Base-by-base conservation (phyloP, 2,113 vertebrate species). In the Columba livia region DNA sequence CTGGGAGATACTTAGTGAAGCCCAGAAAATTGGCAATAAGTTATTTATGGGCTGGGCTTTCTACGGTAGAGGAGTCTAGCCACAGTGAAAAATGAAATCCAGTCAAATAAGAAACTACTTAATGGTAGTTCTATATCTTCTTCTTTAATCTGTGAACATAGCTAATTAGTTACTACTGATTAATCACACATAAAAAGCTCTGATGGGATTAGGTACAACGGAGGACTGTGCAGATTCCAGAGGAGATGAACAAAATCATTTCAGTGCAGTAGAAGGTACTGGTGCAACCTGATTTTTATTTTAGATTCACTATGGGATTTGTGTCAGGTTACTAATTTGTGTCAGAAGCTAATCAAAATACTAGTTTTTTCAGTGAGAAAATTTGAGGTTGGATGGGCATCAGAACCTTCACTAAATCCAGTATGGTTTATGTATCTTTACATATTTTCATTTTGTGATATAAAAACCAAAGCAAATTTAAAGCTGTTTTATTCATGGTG, bases 171-270 rank as follows among this genome's bases (percentile, higher is more conserved):
- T 94, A 93, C 83, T 81, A 26, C 50, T 65, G 65, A 66, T 92
- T 96, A 97, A 95, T 93, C 90, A 96, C 96, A 96, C n/a, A 65
- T 75, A 11, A 69, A 97, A 69, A 75, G 11, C 88, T 91, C 89
- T 85, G 19, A 51, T 95, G 91, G 93, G 91, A 96, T 93, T 93
- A 88, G 89, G 47, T 78, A 54, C 47, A 67, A 50, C 65, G 57
- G 21, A 80, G 64, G 44, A 71, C 81, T 56, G 71, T 70, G 17
- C 28, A 54, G 86, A 73, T 13, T 87, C 69, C 44, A 54, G 69
- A 73, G n/a, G 44, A 90, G 81, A 56, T 78, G 21, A 70, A 70
- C 24, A 44, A 54, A 64, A 64, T 26, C 1, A 16, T 67, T 67
- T 87, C 74, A 78, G 47, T 78, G n/a, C 60, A 40, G 32, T 42